These are phyloP conservation scores for Steinernema khuongi DNA, from an alignment of 1,140 invertebrate species.

Conservation along the genomic window DNA sequence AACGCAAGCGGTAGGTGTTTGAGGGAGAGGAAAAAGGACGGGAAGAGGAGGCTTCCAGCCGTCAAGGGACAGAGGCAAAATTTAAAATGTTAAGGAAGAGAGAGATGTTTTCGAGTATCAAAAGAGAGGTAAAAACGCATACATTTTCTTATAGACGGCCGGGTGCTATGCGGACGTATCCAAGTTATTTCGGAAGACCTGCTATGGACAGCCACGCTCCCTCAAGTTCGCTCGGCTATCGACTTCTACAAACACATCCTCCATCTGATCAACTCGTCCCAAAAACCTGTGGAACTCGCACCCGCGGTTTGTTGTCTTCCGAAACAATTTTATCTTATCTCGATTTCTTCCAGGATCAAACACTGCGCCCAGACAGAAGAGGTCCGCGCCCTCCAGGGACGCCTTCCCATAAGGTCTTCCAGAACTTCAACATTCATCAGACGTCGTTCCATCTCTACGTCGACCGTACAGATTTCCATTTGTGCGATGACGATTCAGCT, in stretches of 20 bases:
- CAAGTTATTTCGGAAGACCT: constrained; percentile 89
- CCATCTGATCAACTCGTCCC: constrained; percentile 76
- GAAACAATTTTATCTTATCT: constrained; percentile 20
- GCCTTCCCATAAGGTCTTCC: constrained; percentile 69
- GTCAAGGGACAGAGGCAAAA: too few species aligned
- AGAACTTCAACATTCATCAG: constrained; percentile 84
- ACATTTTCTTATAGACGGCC: constrained; percentile 71
- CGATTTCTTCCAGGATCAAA: constrained; percentile 30
- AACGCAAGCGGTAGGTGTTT: constrained; percentile 70
- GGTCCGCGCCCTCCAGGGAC: constrained; percentile 8
- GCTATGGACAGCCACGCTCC: constrained; percentile 86
- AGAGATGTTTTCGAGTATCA: constrained; percentile 17
- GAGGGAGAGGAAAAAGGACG: too few species aligned
- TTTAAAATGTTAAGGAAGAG: too few species aligned
- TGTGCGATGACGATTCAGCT: constrained; percentile 80
- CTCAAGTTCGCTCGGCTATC: constrained; percentile 86
- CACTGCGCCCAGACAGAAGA: constrained; percentile 3
- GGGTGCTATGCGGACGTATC: constrained; percentile 81
- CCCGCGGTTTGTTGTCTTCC: constrained; percentile 8
- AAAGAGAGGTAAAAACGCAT: constrained; percentile 24
- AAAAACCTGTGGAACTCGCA: constrained; percentile 49
- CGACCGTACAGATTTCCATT: constrained; percentile 86
- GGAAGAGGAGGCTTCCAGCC: too few species aligned
- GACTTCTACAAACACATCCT: constrained; percentile 85
- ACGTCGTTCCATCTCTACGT: constrained; percentile 95